Conservation (phyloP, 2,113 vertebrate genomes). For the Felis catus region DNA sequence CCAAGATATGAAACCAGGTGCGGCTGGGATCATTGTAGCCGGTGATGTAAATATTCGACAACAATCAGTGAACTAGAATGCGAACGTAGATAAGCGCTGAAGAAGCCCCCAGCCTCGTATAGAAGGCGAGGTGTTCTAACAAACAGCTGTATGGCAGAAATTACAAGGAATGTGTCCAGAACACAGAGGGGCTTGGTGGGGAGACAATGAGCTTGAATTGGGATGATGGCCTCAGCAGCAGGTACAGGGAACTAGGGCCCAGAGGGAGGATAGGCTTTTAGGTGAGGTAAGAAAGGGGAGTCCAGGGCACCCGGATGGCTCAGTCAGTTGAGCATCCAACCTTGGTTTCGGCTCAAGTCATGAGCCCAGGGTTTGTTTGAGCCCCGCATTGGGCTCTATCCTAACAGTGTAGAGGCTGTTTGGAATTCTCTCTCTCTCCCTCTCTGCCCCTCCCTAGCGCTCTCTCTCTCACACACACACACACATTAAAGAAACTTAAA, state of each 20-base stretch:
- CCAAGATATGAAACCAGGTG: not conserved
- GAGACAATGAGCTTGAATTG: rapidly evolving
- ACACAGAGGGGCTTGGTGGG: not conserved
- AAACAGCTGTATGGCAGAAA: not conserved
- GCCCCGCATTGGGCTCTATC: too few species aligned
- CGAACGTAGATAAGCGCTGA: constrained; percentile 8
- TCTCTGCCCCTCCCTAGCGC: too few species aligned
- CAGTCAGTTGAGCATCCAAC: too few species aligned
- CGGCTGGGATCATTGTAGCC: not conserved
- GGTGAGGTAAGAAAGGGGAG: not conserved
- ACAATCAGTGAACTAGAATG: not conserved
- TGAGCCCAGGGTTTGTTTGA: too few species aligned
- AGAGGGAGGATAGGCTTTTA: not conserved
- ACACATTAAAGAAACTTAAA: too few species aligned
- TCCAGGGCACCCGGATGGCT: not conserved
- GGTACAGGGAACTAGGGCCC: not conserved
- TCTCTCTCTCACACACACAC: too few species aligned
- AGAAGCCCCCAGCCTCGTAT: not conserved
- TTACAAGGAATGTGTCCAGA: too few species aligned
- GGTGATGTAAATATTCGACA: not conserved
- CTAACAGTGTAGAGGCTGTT: too few species aligned
- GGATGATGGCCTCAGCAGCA: not conserved
- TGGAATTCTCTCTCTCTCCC: too few species aligned
- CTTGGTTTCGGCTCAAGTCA: too few species aligned
- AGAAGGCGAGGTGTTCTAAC: not conserved